Evolutionary conservation across 2,113 vertebrate genomes (phyloP), one percentile per base, ranked within the genome.

Genomic region (Periophthalmodon schlosseri): DNA sequence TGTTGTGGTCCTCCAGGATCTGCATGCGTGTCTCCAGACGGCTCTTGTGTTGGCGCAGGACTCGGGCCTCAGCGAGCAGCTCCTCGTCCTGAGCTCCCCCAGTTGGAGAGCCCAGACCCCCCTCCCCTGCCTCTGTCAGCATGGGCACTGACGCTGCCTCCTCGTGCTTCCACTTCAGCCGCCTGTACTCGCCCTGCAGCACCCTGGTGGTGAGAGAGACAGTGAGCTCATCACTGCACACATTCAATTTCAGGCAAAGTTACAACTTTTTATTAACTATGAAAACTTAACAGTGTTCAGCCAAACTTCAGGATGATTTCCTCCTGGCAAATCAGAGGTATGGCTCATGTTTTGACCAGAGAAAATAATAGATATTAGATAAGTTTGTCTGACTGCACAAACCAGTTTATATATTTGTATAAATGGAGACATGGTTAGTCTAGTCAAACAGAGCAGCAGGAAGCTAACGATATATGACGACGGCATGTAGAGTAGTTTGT

Each of bases 1-100:
- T 98, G 91, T 99, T 99, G 93, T 99, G 98, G 79, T 99, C 97
- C 84, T 99, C 98, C 75, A 99, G 92, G 86, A 99, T 99, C 93
- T 99, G 96, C 97, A 99, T 99, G 13, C 98, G 96, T 0, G 97
- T 99, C 91, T 99, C 98, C 83, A 99, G 93, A n/a, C 96, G 96
- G 44, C 95, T 96, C 90, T 99, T 99, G 93, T 99, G 98, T 83
- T 99, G 98, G 36, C 98, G 93, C 3, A 99, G 95, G 72, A 99
- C 95, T 4, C 97, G 93, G 0, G 98, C 98, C 73, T 99, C 98
- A 0, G 97, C 97, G 87, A 99, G 91, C 9, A 99, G 95, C 87
- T 99, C 97, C 1, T 98, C 95, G 0, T 97, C 97, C 20, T 82
- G 90, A 1, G 92, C 95, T 0, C 90, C 92, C 0, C 87, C 85